Percentiles rank a stretch among this genome's conserved stretches.
These are phyloP conservation scores for Agrochola lychnidis DNA, from an alignment of 2,888 invertebrate genomes.

Conservation along the genomic window DNA sequence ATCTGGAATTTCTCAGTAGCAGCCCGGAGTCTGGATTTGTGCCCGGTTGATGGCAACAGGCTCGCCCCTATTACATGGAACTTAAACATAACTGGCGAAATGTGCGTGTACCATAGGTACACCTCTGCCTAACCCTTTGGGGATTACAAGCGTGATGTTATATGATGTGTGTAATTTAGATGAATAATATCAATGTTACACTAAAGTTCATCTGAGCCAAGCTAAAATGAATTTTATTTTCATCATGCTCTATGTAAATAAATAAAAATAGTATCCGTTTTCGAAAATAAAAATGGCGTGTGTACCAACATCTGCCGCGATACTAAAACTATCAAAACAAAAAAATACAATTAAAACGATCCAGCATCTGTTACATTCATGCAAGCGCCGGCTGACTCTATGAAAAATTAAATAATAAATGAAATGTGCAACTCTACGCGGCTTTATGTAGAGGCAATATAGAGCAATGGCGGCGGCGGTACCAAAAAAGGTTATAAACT, in stretches of 20 bases:
- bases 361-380: constrained; percentile 52
- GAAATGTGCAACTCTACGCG: constrained; percentile 30
- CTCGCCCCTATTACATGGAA: too few species aligned
- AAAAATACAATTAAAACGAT: constrained; percentile 40
- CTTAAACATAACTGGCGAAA: too few species aligned
- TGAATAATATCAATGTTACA: too few species aligned
- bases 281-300: not conserved
- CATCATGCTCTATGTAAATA: not conserved
- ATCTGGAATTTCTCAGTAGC: too few species aligned
- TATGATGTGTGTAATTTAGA: too few species aligned
- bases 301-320: constrained; percentile 28
- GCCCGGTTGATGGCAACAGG: too few species aligned
- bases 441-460: constrained; percentile 50
- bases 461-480: not conserved
- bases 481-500: constrained; percentile 38
- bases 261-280: not conserved
- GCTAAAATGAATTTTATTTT: not conserved
- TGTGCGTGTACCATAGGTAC: too few species aligned
- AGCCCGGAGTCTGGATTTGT: too few species aligned
- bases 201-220: not conserved
- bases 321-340: constrained; percentile 28
- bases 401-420: constrained; percentile 11
- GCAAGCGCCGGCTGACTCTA: constrained; percentile 22
- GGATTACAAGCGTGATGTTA: too few species aligned
- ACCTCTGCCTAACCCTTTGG: too few species aligned